Base-by-base conservation (phyloP, 2,888 invertebrate genomes). In the Harpagoxenus sublaevis region DNA sequence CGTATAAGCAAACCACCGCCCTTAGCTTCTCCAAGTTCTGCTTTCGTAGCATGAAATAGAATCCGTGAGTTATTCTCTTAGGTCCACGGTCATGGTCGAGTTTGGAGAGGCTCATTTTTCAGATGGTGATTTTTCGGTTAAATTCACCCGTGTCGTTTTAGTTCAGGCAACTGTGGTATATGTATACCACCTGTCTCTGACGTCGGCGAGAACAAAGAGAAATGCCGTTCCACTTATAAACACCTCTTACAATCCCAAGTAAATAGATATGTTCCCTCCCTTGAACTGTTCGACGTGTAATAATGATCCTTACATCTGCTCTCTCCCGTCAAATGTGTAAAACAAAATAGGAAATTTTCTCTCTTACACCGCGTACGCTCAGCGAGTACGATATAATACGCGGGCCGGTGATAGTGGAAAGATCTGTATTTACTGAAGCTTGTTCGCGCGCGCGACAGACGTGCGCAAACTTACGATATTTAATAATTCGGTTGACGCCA, bases 401-500 rank as follows among this genome's bases (percentile, higher is more conserved):
- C 28, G 53, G 8, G 18, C 18, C 51, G 23, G 63, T 18, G 51
- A 51, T 23, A 51, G 45, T n/a, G 42, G 9, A 48, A 71, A 60
- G 60, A 48, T 48, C 45, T 18, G 35, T 68, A 57, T 42, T 28
- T 66, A n/a, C 48, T 28, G 60, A 79, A 81, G 71, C 66, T 83
- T 68, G 68, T 82, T 71, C 42, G 73, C 75, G 35, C 35, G 35
- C 2, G 73, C 75, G 83, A 84, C 65, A 85, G 87, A 83, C 82
- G 77, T 63, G 87, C 91, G 86, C 91, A 91, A 81, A 93, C 92
- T 93, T 91, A 90, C 91, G 92, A 93, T 93, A 92, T 94, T 94
- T 94, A 94, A 94, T 94, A 94, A 94, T 93, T 92, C 91, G 91
- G 90, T 89, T 90, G 91, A 93, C 93, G 94, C 94, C 94, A 94